A percentile compares a stretch with the other conserved stretches of the same genome.
These are phyloP conservation scores for Poecilia gillii DNA, from an alignment of 2,797 vertebrate species.

Conservation along the genomic window DNA sequence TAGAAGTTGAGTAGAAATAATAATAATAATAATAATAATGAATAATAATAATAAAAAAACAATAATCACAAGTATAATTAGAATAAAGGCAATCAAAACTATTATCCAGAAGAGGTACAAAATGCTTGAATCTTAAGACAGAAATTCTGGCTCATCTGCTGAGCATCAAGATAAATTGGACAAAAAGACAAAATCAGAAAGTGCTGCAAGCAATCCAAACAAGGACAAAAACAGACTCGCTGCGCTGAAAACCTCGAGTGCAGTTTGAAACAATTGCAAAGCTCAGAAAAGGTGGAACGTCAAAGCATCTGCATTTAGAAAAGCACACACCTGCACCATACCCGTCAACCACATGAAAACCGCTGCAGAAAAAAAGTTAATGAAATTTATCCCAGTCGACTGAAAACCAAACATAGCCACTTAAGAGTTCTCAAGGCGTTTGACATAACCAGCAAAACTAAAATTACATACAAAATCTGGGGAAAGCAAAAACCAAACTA, in stretches of 20 bases:
- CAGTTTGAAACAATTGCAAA: slow-evolving; percentile 16
- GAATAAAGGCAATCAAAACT: slow-evolving; percentile 16
- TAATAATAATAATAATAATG: background rate
- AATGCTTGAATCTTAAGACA: background rate
- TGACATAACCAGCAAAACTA: background rate
- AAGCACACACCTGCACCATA: background rate
- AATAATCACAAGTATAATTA: slow-evolving; percentile 6
- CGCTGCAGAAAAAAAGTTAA: background rate
- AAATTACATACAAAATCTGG: background rate
- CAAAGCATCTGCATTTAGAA: background rate
- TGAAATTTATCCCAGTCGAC: background rate
- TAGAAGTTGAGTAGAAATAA: background rate
- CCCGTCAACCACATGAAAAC: background rate
- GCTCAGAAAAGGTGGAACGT: background rate
- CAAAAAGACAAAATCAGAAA: slow-evolving; percentile 11
- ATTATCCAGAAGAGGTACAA: background rate
- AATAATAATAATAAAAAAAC: background rate
- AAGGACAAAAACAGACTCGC: slow-evolving; percentile 13
- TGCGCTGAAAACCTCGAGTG: background rate
- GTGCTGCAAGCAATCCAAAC: slow-evolving; percentile 13
- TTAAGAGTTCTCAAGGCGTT: background rate
- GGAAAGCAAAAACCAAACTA: background rate
- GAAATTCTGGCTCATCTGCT: slow-evolving; percentile 6
- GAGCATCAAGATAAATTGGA: background rate
- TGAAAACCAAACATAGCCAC: background rate